These are phyloP conservation scores for Goniozus legneri DNA, from an alignment of 1,140 invertebrate species.

Conservation along the genomic window DNA sequence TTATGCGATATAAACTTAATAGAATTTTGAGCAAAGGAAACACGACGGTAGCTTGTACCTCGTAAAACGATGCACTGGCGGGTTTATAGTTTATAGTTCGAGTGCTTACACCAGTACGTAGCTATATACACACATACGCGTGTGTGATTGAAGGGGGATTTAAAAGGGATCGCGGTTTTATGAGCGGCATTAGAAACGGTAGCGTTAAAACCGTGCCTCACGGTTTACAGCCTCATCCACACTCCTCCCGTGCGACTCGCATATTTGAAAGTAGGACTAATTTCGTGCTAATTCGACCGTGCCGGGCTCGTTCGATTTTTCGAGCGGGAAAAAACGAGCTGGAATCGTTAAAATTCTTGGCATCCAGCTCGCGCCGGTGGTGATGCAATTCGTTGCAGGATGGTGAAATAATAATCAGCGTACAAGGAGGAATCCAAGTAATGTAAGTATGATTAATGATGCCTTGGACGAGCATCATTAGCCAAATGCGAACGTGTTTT, in stretches of 20 bases:
- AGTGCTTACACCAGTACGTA: too few species aligned
- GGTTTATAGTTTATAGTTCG: slow-evolving; percentile 38
- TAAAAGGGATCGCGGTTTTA: slow-evolving; percentile 36
- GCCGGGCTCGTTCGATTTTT: too few species aligned
- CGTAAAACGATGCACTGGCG: slow-evolving; percentile 40
- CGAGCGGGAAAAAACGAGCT: too few species aligned
- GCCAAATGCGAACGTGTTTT: slow-evolving; percentile 25
- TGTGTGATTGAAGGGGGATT: slow-evolving; percentile 32
- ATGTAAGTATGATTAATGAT: slow-evolving; percentile 57
- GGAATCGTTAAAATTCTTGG: too few species aligned
- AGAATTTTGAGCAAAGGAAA: slow-evolving; percentile 19
- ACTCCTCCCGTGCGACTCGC: too few species aligned
- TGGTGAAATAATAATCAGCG: slow-evolving; percentile 43
- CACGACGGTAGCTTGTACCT: slow-evolving; percentile 28
- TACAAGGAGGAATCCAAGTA: slow-evolving; percentile 46
- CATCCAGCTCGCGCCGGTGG: too few species aligned
- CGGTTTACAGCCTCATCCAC: too few species aligned
- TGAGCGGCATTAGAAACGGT: slow-evolving; percentile 29
- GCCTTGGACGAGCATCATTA: slow-evolving; percentile 43
- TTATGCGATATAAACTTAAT: slow-evolving; percentile 22
- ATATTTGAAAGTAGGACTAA: too few species aligned
- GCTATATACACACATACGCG: slow-evolving; percentile 14
- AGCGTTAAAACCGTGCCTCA: too few species aligned
- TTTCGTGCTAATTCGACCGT: too few species aligned
- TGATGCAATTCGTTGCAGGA: too few species aligned